Evolutionary conservation across 2,113 vertebrate genomes (phyloP), one percentile per base, ranked within the genome.

Genomic region (Xiphorhynchus elegans): DNA sequence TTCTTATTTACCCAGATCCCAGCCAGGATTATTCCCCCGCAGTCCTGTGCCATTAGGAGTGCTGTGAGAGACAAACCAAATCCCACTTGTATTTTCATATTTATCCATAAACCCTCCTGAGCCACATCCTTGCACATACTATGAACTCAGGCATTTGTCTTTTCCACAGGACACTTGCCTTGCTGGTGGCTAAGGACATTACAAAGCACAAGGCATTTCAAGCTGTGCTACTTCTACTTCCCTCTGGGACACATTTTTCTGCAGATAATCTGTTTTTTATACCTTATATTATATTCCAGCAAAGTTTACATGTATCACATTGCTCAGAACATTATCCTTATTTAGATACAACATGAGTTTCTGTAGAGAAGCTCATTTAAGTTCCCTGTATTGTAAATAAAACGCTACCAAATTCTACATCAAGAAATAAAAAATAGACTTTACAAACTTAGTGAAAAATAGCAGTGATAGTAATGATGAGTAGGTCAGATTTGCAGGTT

Each of bases 101-200:
- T 82, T 87, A 76, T 67, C 66, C 66, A 90, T 18, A 90, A 95
- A 88, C 33, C 31, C 59, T 92, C 50, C 50, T 67, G 77, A 10
- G 46, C 62, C 79, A 50, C 50, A 50, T 89, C 23, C 60, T 73
- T 60, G 44, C 58, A 58, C 67, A 59, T 29, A 49, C 78, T 73
- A 79, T 69, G 49, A 87, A 94, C 72, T 63, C 46, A 87, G 42
- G 35, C 87, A 91, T 96, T 93, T 89, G 70, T 91, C 78, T 87
- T 76, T 96, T 96, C 85, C 84, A 94, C 39, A 91, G 81, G 89
- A 94, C 59, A 35, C 46, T 91, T 53, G 67, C 91, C 70, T 94
- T 80, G 84, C 78, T 96, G 78, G 82, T 93, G 78, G 81, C 63
- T 95, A 91, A 95, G 82, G 84, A 90, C 70, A 76, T 89, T 85